Evolutionary conservation across 1,140 invertebrate genomes (phyloP), one percentile per base, ranked within the genome.

Genomic region (Camponotus pennsylvanicus): DNA sequence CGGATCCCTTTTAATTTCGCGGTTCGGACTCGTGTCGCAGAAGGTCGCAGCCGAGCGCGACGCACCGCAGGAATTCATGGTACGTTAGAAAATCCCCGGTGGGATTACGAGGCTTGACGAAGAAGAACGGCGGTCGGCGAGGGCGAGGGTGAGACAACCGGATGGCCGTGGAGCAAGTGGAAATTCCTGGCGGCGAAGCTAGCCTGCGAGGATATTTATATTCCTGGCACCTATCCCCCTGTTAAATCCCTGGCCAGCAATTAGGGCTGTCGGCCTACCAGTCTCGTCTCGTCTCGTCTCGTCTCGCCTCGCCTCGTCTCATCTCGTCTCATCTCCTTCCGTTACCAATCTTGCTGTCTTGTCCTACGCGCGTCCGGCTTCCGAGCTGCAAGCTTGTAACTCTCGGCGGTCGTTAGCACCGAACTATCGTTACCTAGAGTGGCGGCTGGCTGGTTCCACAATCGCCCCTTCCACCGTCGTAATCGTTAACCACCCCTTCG

Each of bases 201-300:
- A 77, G 86, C 82, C 89, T 71, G 49, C 70, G 67, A 83, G 89
- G 89, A 91, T 92, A 93, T 92, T 93, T 93, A 93, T 92, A 92
- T 93, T 93, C 91, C 89, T 89, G 80, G 83, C 91, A 90, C 91
- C 91, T 90, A 92, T 84, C 77, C 79, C 78, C 84, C 70, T 85
- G 91, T 92, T 27, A 92, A 92, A 92, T 92, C 91, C 91, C 92
- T 89, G 84, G 92, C 87, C 88, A 86, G 92, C 93, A 94, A 94
- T 94, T 94, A 94, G 92, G 90, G 91, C 82, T 91, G 86, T 87
- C 85, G 45, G 90, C 86, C 88, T 88, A 87, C 84, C 59, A 63
- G 69, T 6, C 86, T 82, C 69, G 79, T 86, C 79, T 78, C 66
- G 80, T 83, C 61, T 86, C 57, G 73, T 85, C 87, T 86, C 70